phyloP scores from a whole-genome alignment of 2,797 vertebrate genomes.

The Calcarius lapponicus region DNA sequence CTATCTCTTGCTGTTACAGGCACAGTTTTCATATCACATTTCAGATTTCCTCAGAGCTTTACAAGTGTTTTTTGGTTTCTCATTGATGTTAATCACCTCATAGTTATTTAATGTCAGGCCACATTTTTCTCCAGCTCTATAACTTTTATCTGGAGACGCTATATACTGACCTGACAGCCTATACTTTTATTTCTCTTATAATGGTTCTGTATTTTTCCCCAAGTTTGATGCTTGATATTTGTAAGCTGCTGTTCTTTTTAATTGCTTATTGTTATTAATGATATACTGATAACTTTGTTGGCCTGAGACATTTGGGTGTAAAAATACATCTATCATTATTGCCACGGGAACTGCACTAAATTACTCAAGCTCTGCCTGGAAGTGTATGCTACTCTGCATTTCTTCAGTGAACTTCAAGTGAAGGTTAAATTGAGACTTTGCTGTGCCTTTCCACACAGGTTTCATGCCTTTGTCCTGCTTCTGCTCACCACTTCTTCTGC shows the following conservation, averaged over 20 bases:
- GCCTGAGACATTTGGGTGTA: conserved; percentile 69
- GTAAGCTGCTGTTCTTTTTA: conserved; percentile 75
- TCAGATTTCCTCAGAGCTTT: conserved; percentile 39
- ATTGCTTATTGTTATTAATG: conserved; percentile 80
- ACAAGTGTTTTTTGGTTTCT: conserved; percentile 34
- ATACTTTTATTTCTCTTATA: conserved; percentile 53
- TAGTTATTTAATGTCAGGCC: conserved; percentile 23
- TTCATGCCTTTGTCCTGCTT: neutral
- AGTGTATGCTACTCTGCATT: conserved; percentile 46
- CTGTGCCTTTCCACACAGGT: neutral
- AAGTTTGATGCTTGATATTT: conserved; percentile 67
- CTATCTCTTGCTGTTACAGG: neutral
- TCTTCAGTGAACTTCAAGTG: conserved; percentile 59
- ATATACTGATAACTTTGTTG: conserved; percentile 61
- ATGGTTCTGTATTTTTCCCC: conserved; percentile 33
- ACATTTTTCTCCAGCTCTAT: conserved; percentile 16
- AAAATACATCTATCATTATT: conserved; percentile 73
- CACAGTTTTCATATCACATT: conserved; percentile 1
- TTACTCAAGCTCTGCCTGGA: conserved; percentile 55
- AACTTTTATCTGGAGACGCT: conserved; percentile 42
- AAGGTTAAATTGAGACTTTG: conserved; percentile 39
- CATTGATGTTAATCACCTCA: conserved; percentile 56
- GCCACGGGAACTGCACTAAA: conserved; percentile 58
- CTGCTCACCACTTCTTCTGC: neutral
- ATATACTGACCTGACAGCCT: neutral